Evolutionary conservation across 2,113 vertebrate genomes (phyloP).

Genomic region (Chlamydotis undulata): DNA sequence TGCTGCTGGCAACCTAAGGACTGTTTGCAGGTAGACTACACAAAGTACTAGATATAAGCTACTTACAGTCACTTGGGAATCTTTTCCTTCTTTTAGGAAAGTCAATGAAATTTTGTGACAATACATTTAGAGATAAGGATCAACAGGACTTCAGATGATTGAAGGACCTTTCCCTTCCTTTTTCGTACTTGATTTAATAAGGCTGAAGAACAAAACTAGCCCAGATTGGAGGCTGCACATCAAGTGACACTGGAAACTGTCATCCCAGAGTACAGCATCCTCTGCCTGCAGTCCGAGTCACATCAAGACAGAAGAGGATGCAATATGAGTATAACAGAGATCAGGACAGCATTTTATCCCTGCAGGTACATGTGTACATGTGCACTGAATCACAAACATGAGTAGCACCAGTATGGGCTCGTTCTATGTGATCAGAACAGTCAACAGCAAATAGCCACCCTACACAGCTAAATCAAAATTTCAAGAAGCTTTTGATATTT

Average conservation of each 20-base stretch:
- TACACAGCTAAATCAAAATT: not conserved
- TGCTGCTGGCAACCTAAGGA: not conserved
- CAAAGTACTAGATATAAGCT: not conserved
- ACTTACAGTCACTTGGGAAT: not conserved
- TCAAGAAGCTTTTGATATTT: not conserved
- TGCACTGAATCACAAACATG: not conserved
- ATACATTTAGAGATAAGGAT: not conserved
- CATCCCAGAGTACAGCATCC: not conserved
- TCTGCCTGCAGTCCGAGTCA: not conserved
- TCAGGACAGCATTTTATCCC: not conserved
- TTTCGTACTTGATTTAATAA: not conserved
- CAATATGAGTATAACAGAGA: not conserved
- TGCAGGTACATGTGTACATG: not conserved
- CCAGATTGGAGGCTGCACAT: not conserved
- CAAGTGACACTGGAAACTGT: not conserved
- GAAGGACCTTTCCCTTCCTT: not conserved
- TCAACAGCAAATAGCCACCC: not conserved
- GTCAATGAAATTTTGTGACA: too few species aligned
- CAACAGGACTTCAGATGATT: not conserved
- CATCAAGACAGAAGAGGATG: not conserved
- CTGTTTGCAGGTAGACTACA: not conserved
- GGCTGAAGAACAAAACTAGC: not conserved
- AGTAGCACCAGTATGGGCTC: not conserved
- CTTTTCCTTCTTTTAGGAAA: not conserved
- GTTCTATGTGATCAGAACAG: not conserved